Evolutionary conservation across 2,797 vertebrate species (phyloP), one percentile per base, ranked within the genome.

Genomic region (Micromesistius poutassou): DNA sequence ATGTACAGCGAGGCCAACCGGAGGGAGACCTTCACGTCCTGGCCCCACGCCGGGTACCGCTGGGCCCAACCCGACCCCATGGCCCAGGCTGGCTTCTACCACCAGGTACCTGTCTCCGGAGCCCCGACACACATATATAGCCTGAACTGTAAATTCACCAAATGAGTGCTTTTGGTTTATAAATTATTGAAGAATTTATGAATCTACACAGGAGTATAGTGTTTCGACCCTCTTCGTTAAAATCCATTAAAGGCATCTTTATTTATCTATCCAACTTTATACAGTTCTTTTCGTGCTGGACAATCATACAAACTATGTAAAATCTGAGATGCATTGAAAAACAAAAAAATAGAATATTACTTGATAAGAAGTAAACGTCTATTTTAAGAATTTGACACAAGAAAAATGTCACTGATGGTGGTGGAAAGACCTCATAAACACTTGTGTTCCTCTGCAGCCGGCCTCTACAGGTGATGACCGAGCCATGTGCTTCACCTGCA

Each of bases 1-100:
- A 99, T 99, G 98, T 99, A 98, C 84, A 99, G 98, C 76, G 98
- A 99, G 93, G 98, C 98, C 78, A 99, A 99, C 91, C 95, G 98
- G 90, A 94, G 98, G 85, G 98, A 99, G 91, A 99, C 97, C 0
- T 99, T 99, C 90, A 98, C 96, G 80, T 99, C 97, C 8, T 99
- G 98, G 98, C 98, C 98, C 85, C 98, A 99, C 70, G 95, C 97
- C 40, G 97, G 96, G 50, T 99, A 99, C 93, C 95, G 97, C 86
- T 99, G 98, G 98, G 97, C 98, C 86, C 98, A 99, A 79, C 98
- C 97, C 12, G 97, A 99, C 88, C 97, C 98, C 5, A 99, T 99
- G 98, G 97, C 98, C 89, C 98, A 99, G 91, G 98, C 98, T 66
- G 98, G 98, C 8, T 99, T 99, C 93, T 99, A 99, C 93, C 98